phyloP scores from a whole-genome alignment of 2,797 vertebrate species.

The Takifugu ocellatus region DNA sequence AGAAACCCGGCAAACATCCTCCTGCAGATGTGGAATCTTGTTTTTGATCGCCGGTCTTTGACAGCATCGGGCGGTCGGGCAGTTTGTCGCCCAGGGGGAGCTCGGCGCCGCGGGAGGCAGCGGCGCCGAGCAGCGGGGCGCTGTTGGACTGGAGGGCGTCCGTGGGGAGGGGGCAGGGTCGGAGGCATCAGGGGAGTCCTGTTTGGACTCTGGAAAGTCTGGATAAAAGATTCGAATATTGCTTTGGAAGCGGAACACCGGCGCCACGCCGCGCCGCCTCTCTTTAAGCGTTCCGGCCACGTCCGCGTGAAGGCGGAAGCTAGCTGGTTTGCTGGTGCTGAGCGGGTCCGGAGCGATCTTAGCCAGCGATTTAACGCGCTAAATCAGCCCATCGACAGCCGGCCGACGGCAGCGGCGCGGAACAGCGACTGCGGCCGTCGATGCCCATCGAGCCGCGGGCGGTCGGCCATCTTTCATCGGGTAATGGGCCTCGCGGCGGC shows the following conservation, averaged over 20 bases:
- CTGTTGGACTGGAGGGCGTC: constrained; percentile 31
- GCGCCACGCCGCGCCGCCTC: no score
- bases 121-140: constrained; percentile 10
- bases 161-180: constrained; percentile 13
- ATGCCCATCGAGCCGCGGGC: no score
- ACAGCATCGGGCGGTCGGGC: constrained; percentile 23
- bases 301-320: no score
- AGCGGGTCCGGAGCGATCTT: no score
- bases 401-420: no score
- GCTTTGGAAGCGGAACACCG: constrained; percentile 10
- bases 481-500: no score
- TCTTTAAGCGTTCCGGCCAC: no score
- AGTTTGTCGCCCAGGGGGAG: constrained; percentile 29
- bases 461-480: no score
- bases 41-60: constrained; percentile 9
- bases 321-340: no score
- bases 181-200: constrained; percentile 1
- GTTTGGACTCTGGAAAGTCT: constrained; percentile 7
- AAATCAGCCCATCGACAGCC: no score
- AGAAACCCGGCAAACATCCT: not conserved
- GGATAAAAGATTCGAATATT: constrained; percentile 17
- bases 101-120: constrained; percentile 14
- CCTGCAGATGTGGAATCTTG: constrained; percentile 7
- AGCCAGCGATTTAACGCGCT: no score
- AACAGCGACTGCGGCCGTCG: no score